Base-by-base conservation (phyloP, 2,888 invertebrate genomes). In the Xestia sexstrigata region DNA sequence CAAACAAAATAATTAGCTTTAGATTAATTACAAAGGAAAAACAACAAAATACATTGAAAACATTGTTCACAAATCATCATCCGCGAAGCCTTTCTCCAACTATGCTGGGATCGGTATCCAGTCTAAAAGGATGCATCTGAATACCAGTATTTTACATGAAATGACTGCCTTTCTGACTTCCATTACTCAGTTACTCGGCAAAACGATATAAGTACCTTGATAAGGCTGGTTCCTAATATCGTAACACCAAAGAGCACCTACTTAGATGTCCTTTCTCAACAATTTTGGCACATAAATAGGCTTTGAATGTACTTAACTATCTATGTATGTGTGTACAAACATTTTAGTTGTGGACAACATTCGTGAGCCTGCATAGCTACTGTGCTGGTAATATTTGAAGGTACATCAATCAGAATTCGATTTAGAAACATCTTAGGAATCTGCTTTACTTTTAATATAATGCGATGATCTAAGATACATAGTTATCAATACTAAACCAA, bases 401-500 rank as follows among this genome's bases (percentile, higher is more conserved):
- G 42, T 11, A 42, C 42, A 7, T 39, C 55, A 5, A 47, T 74
- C 20, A 35, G 42, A 45, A 45, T n/a, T 8, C 1, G 17, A 47
- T 35, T 55, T 35, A n/a, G 1, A 30, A 73, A 65, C 42, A 13
- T 42, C 65, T 42, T 17, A 23, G 17, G 23, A 23, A 68, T 35
- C 30, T 49, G 47, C 42, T n/a, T 35, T n/a, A 47, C 26, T 7
- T 47, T 17, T 74, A 11, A n/a, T 47, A 23, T 74, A 11, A n/a
- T 63, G 9, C 30, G 39, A 71, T 78, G 39, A 65, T 26, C 17
- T 55, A 63, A 55, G 15, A 26, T 26, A 26, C 52, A 52, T 55
- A 6, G 11, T 30, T 55, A 26, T 79, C 42, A 70, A 39, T 70
- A 35, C 8, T 49, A 78, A 62, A 42, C n/a, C 3, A 66, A n/a